Percentiles rank a stretch among this genome's conserved stretches.
These are phyloP conservation scores for Palythoa heliodiscus DNA, from an alignment of 92 coral and sea anemone genomes.

Conservation along the genomic window DNA sequence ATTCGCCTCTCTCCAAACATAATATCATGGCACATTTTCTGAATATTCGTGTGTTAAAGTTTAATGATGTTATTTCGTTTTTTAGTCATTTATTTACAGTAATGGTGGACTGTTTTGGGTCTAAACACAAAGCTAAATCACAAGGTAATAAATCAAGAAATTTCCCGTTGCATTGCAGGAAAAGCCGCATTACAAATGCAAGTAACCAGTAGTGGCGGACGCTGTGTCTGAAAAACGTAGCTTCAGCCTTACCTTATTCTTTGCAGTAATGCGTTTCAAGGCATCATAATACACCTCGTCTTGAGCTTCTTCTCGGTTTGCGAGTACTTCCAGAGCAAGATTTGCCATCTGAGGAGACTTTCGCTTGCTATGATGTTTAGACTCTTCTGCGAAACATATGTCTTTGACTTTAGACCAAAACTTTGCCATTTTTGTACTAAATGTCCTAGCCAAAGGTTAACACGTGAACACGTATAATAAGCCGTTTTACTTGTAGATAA, in stretches of 20 bases:
- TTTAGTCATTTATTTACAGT: no score
- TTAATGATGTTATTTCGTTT: no score
- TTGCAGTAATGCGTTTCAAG: conserved; percentile 73
- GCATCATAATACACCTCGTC: conserved; percentile 95
- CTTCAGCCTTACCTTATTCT: conserved; percentile 48
- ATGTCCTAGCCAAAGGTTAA: background rate
- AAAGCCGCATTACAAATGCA: background rate
- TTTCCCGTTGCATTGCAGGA: background rate
- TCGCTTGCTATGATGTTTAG: conserved; percentile 36
- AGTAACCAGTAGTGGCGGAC: background rate
- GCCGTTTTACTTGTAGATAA: background rate
- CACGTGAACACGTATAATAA: background rate
- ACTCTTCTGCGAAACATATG: conserved; percentile 51
- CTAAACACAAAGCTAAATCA: no score
- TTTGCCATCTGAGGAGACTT: conserved; percentile 77
- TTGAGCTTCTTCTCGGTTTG: conserved; percentile 86
- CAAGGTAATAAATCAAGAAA: background rate
- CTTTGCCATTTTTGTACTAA: conserved; percentile 62
- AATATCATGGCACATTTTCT: no score
- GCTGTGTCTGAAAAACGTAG: background rate
- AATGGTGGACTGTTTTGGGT: no score
- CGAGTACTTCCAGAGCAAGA: conserved; percentile 81
- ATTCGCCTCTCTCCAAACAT: no score
- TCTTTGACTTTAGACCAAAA: conserved; percentile 72
- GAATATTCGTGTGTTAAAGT: no score